Evolutionary conservation across 2,888 invertebrate genomes (phyloP).

Genomic region (Bembecia ichneumoniformis): DNA sequence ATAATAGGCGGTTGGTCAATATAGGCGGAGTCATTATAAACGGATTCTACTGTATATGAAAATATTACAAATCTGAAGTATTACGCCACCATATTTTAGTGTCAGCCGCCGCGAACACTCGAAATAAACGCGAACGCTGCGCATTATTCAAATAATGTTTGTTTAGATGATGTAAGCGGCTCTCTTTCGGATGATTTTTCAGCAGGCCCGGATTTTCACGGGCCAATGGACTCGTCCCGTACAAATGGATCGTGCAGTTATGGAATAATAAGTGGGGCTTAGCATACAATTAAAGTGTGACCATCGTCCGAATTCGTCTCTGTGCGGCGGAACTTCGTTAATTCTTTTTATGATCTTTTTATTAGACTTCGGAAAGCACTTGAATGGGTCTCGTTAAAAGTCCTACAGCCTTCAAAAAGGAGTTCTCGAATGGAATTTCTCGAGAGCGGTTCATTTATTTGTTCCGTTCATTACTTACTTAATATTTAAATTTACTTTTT

Average conservation of each 20-base stretch:
- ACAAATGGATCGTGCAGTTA: conserved; percentile 33
- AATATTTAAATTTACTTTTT: conserved; percentile 41
- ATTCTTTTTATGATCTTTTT: conserved; percentile 58
- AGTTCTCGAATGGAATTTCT: conserved; percentile 40
- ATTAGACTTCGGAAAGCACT: conserved; percentile 55
- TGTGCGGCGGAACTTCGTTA: conserved; percentile 31
- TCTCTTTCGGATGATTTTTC: conserved; percentile 22
- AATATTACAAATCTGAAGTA: neutral
- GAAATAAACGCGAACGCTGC: conserved; percentile 16
- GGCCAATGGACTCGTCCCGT: conserved; percentile 9
- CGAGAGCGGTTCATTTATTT: conserved; percentile 44
- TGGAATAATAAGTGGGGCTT: conserved; percentile 52
- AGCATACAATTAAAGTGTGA: conserved; percentile 42
- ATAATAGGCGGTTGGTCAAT: no score
- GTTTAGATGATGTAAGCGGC: conserved; percentile 25
- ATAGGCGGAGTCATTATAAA: no score
- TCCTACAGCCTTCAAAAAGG: conserved; percentile 40
- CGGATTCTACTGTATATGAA: no score
- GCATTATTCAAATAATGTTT: conserved; percentile 32
- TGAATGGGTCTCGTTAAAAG: conserved; percentile 57
- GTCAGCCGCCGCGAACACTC: conserved; percentile 8
- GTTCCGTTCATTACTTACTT: conserved; percentile 49
- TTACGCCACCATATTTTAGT: neutral
- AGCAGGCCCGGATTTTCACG: conserved; percentile 13
- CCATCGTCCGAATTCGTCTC: conserved; percentile 20